Evolutionary conservation across 2,797 vertebrate species (phyloP).

Genomic region (Nannoperca australis): DNA sequence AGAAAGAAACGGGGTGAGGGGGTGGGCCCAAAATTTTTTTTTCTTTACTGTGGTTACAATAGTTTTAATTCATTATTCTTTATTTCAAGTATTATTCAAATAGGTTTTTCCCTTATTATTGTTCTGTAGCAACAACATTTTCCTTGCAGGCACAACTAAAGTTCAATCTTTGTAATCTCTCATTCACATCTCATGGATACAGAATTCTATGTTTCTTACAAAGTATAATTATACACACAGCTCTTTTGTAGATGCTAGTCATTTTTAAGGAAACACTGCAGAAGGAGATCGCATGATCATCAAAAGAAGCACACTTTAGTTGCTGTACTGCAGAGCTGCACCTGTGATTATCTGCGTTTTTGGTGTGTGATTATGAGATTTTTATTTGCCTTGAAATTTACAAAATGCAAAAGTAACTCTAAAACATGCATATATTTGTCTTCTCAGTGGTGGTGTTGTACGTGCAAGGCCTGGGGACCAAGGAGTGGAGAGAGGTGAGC

Average conservation of each 20-base stretch:
- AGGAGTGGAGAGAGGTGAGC: constrained; percentile 95
- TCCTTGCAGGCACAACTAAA: neutral
- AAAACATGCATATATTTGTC: neutral
- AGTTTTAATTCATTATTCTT: neutral
- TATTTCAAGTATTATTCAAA: neutral
- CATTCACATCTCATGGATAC: neutral
- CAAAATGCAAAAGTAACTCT: neutral
- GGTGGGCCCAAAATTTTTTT: too few species aligned
- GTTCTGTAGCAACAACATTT: neutral
- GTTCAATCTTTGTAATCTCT: neutral
- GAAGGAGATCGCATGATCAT: neutral
- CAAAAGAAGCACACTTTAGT: neutral
- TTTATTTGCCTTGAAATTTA: neutral
- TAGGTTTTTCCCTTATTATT: neutral
- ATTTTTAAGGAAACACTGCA: neutral
- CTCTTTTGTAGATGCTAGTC: neutral
- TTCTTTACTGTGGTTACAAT: too few species aligned
- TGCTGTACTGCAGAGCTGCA: too few species aligned
- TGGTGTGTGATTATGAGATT: neutral
- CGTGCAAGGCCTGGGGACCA: constrained; percentile 89
- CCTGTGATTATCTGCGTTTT: neutral
- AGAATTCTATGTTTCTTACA: neutral
- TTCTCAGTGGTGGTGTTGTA: constrained; percentile 92
- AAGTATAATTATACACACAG: neutral
- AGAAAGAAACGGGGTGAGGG: too few species aligned